Percentiles rank a stretch among this genome's conserved stretches.
Conservation (phyloP, 2,888 invertebrate species). For the Papilio elwesi region DNA sequence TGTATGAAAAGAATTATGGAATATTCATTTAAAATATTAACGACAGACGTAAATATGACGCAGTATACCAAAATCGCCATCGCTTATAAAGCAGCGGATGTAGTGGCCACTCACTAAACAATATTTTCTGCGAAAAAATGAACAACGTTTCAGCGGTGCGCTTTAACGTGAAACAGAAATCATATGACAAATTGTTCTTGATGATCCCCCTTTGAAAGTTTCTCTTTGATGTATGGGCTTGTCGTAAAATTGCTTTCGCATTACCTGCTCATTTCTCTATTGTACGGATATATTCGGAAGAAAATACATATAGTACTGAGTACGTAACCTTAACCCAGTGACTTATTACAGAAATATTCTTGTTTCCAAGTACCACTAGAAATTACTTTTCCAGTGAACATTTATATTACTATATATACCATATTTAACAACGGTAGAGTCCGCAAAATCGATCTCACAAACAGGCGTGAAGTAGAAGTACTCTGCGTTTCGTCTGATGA, state of each 20-base stretch:
- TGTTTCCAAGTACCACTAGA: too few species aligned
- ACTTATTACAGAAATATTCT: neutral
- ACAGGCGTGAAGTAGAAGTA: too few species aligned
- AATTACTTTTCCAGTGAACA: too few species aligned
- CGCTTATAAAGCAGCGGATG: conserved; percentile 15
- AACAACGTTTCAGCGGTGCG: conserved; percentile 52
- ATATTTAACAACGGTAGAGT: too few species aligned
- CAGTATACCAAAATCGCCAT: neutral
- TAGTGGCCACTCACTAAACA: conserved; percentile 47
- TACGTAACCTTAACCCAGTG: conserved; percentile 11
- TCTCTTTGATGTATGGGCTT: conserved; percentile 64
- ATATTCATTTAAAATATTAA: too few species aligned
- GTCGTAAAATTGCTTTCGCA: conserved; percentile 29
- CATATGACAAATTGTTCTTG: conserved; percentile 70
- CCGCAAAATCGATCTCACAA: too few species aligned
- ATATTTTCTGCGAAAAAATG: conserved; percentile 64
- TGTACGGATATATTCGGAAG: conserved; percentile 12
- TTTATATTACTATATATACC: too few species aligned
- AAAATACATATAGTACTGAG: neutral
- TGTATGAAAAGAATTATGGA: too few species aligned
- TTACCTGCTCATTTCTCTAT: conserved; percentile 28
- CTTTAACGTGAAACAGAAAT: conserved; percentile 53
- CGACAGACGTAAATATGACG: neutral
- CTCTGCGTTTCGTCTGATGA: too few species aligned
- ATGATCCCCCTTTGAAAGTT: conserved; percentile 59